A percentile compares a stretch with the other conserved stretches of the same genome.
Evolutionary conservation across 2,888 invertebrate species (phyloP).

Genomic region (Sphaerophoria taeniata): DNA sequence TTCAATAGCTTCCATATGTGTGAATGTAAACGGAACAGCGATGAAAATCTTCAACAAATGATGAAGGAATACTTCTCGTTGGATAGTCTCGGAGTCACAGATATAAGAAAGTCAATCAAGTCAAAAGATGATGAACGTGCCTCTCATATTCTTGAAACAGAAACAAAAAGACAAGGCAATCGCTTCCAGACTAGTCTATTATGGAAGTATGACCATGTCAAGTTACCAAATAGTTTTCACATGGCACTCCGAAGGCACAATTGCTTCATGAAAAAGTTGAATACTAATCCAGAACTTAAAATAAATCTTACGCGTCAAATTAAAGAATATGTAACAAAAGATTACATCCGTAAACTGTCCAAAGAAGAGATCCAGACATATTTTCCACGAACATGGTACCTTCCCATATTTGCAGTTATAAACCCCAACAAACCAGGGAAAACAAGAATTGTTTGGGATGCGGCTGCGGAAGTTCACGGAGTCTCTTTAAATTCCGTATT

Average conservation of each 20-base stretch:
- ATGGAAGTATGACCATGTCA: background rate
- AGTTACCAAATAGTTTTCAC: background rate
- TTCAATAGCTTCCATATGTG: background rate
- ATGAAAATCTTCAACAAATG: background rate
- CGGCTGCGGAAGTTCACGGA: too few relatives aligned
- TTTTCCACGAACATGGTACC: background rate
- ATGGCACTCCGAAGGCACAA: background rate
- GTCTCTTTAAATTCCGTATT: too few relatives aligned
- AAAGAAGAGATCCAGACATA: background rate
- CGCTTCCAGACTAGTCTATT: background rate
- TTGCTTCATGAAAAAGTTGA: background rate
- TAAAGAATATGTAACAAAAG: background rate
- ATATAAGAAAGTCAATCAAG: background rate
- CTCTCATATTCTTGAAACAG: background rate
- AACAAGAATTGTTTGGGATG: background rate
- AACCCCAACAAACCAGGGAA: conserved; percentile 20
- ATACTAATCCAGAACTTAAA: conserved; percentile 4
- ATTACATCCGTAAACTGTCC: conserved; percentile 2
- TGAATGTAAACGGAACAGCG: background rate
- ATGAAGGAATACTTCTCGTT: background rate
- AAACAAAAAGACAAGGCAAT: background rate
- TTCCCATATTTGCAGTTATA: conserved; percentile 3
- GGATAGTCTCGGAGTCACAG: conserved; percentile 1
- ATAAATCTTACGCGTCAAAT: conserved; percentile 15
- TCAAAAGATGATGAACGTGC: conserved; percentile 2